Conservation (phyloP, 2,888 invertebrate species). For the Acleris literana region DNA sequence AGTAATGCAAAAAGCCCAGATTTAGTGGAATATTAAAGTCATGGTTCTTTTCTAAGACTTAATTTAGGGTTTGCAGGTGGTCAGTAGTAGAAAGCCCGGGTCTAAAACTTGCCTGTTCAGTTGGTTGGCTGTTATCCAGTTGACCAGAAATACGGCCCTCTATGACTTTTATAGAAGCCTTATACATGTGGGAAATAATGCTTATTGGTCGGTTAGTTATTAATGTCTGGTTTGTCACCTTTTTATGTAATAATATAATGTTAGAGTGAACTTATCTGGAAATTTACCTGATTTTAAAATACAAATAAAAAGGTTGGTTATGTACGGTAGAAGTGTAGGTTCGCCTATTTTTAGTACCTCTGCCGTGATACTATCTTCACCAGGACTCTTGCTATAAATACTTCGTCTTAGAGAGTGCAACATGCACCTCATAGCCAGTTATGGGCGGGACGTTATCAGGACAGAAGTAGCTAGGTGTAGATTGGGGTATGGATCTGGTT, state of each 20-base stretch:
- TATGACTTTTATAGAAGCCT: not conserved
- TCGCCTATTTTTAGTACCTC: not conserved
- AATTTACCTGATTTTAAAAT: too few species aligned
- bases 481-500: too few species aligned
- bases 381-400: too few species aligned
- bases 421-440: too few species aligned
- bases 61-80: not conserved
- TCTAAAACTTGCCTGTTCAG: not conserved
- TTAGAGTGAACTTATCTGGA: too few species aligned
- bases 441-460: too few species aligned
- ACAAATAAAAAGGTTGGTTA: too few species aligned
- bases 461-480: too few species aligned
- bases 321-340: not conserved
- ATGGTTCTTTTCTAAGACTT: not conserved
- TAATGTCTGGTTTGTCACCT: not conserved
- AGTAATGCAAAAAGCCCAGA: too few species aligned
- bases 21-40: not conserved
- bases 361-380: too few species aligned
- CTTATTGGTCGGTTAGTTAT: not conserved
- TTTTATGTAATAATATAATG: not conserved
- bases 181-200: not conserved
- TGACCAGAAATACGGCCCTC: not conserved
- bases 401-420: too few species aligned
- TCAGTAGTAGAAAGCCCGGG: not conserved
- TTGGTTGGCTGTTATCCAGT: not conserved